Percentiles rank a stretch among this genome's conserved stretches.
Evolutionary conservation across 2,113 vertebrate species (phyloP).

Genomic region (Platichthys flesus): DNA sequence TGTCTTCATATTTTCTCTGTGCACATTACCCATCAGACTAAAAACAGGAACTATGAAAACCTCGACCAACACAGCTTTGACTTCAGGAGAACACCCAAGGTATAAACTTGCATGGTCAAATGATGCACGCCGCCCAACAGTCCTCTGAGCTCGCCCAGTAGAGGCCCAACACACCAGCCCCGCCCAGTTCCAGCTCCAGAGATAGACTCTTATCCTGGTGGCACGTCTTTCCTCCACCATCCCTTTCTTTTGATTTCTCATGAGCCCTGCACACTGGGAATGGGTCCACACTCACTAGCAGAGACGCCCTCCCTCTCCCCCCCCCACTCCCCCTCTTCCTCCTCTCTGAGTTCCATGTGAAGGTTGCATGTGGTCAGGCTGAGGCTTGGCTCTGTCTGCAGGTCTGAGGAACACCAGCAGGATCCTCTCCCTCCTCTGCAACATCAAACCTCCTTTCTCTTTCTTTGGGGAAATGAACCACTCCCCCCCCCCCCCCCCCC

Average conservation of each 20-base stretch:
- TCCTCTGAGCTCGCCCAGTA: constrained; percentile 72
- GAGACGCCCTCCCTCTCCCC: constrained; percentile 55
- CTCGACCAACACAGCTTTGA: constrained; percentile 99
- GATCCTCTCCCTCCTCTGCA: constrained; percentile 83
- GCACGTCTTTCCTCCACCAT: constrained; percentile 84
- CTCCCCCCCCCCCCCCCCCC: constrained; percentile 4
- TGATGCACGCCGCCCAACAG: constrained; percentile 96
- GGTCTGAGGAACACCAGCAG: constrained; percentile 72
- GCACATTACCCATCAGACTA: constrained; percentile 99
- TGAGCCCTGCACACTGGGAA: constrained; percentile 67
- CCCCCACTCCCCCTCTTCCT: neutral
- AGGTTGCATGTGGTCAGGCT: constrained; percentile 81
- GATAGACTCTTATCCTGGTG: constrained; percentile 85
- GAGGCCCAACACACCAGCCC: constrained; percentile 59
- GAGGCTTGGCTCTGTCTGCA: constrained; percentile 67
- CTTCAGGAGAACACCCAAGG: constrained; percentile 99
- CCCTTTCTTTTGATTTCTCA: constrained; percentile 77
- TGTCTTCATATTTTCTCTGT: constrained; percentile 99
- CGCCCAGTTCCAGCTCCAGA: constrained; percentile 72
- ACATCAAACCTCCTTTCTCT: constrained; percentile 69
- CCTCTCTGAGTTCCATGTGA: constrained; percentile 35
- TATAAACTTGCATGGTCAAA: constrained; percentile 98
- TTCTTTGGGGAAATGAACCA: constrained; percentile 83
- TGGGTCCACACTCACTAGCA: constrained; percentile 51
- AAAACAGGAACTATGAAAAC: constrained; percentile 99